Base-by-base conservation (phyloP, 2,797 vertebrate species). In the Balearica regulorum region DNA sequence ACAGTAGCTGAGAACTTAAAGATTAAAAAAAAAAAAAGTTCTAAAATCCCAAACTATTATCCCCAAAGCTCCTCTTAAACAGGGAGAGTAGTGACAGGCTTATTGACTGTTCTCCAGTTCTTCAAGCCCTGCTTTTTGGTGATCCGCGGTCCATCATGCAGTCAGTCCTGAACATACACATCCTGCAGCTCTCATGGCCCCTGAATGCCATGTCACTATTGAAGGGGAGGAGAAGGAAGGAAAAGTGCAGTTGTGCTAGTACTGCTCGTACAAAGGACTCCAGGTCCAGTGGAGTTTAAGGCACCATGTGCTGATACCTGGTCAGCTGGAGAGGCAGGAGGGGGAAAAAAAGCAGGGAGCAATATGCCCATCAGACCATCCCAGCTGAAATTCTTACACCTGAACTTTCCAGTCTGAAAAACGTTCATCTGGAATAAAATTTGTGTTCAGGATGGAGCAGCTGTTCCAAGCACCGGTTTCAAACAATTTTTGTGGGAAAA, bases 151-250 rank as follows among this genome's bases (percentile, higher is more conserved):
- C 46, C 22, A 6, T 72, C 49, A 19, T 4, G 44, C 26, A 73
- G 53, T 44, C 86, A 35, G 31, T 71, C 31, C 75, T 60, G 26
- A 65, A 39, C 12, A 14, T 89, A 87, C 95, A 94, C 75, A 75
- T 93, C 92, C 77, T 93, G 78, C 58, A 68, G 44, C 57, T 73
- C 53, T 82, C 43, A 28, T 2, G 12, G 76, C 18, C 54, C 21
- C 39, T 26, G 72, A 86, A 90, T 80, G 81, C 73, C 1, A 0
- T 44, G 10, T 66, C 0, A 0, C 71, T 83, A 9, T 26, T 71
- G 43, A 83, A 94, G 37, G 43, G 57, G 39, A 83, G 44, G 82
- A 93, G 70, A 91, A 84, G 72, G 92, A 94, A 93, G 70, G 58
- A 89, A 94, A 89, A 53, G 24, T 33, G 48, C 33, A n/a, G 35